A percentile compares a stretch with the other conserved stretches of the same genome.
phyloP scores from a whole-genome alignment of 2,888 invertebrate species.

The Dolichopus griseipennis region DNA sequence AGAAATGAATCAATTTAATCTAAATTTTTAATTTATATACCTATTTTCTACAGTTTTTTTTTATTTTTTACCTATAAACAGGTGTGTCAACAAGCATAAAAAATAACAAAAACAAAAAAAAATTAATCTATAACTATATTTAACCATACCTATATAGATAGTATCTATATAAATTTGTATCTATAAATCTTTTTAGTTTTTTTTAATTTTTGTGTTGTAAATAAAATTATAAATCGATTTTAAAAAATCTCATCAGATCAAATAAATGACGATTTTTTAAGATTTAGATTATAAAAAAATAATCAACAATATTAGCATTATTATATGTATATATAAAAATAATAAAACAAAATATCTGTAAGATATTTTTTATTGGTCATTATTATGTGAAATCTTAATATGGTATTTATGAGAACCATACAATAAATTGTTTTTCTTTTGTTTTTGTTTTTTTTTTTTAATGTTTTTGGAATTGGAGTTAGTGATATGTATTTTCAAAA shows the following conservation, averaged over 20 bases:
- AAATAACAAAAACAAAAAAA: background rate
- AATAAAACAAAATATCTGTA: background rate
- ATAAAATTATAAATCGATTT: background rate
- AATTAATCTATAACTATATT: background rate
- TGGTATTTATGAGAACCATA: background rate
- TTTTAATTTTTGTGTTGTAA: background rate
- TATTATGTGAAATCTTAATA: background rate
- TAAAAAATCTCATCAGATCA: background rate
- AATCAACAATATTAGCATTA: background rate
- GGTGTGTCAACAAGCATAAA: background rate
- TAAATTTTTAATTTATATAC: too few relatives aligned
- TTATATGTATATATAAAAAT: background rate
- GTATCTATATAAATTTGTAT: too few relatives aligned
- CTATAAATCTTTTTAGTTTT: too few relatives aligned
- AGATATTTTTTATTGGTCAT: constrained; percentile 2
- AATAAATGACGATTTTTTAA: background rate
- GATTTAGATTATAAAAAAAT: too few relatives aligned
- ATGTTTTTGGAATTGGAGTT: too few relatives aligned
- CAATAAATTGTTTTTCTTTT: too few relatives aligned
- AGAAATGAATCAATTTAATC: too few relatives aligned
- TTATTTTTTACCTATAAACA: background rate
- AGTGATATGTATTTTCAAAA: too few relatives aligned
- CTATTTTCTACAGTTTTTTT: too few relatives aligned
- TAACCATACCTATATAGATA: too few relatives aligned
- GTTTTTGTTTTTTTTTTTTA: too few relatives aligned